phyloP scores from a whole-genome alignment of 2,113 vertebrate species.

The Pipa parva region DNA sequence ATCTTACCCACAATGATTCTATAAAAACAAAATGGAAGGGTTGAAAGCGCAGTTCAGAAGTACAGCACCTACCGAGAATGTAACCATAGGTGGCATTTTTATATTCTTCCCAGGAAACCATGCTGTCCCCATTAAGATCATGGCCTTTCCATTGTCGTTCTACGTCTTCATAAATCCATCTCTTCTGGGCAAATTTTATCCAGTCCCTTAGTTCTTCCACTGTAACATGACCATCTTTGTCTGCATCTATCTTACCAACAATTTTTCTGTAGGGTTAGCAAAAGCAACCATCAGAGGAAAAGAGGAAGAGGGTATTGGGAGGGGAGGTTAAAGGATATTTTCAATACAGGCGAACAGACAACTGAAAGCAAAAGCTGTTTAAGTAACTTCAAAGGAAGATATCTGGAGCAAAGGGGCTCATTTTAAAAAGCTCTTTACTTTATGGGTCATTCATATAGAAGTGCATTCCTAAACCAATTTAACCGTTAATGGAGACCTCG shows the following conservation, averaged over 20 bases:
- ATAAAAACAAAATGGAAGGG: constrained; percentile 59
- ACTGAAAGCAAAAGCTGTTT: constrained; percentile 9
- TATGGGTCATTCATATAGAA: too few species aligned
- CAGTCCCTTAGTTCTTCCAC: constrained; percentile 89
- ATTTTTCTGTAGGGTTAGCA: constrained; percentile 75
- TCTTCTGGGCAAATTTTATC: constrained; percentile 94
- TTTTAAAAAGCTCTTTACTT: too few species aligned
- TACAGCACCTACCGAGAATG: constrained; percentile 75
- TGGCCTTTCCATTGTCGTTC: constrained; percentile 95
- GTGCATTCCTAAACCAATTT: too few species aligned
- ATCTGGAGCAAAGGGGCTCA: too few species aligned
- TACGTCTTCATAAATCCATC: constrained; percentile 95
- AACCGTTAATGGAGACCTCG: too few species aligned
- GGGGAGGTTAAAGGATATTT: constrained; percentile 28
- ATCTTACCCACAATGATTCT: constrained; percentile 77
- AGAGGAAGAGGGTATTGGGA: background rate
- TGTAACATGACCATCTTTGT: constrained; percentile 89
- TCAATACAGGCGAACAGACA: background rate
- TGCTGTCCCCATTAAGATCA: constrained; percentile 85
- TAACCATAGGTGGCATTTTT: constrained; percentile 96
- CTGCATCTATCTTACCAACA: constrained; percentile 88
- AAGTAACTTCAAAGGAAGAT: too few species aligned
- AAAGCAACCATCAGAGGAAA: constrained; percentile 52
- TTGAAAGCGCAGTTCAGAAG: constrained; percentile 48
- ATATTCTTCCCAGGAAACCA: constrained; percentile 95